phyloP scores from a whole-genome alignment of 1,140 invertebrate species.

The Apis dorsata region DNA sequence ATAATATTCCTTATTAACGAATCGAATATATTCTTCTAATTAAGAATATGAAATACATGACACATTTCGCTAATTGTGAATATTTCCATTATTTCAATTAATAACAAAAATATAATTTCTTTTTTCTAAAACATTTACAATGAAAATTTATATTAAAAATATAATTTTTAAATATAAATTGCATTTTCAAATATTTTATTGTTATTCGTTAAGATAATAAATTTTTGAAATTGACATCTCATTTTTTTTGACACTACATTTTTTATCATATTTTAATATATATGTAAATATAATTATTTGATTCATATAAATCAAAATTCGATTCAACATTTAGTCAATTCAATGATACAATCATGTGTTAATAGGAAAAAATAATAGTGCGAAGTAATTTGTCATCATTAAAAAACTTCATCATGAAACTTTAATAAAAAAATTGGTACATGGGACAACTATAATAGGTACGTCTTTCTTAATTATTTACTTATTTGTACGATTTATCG shows the following conservation, averaged over 20 bases:
- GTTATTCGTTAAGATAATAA: neutral
- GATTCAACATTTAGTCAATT: neutral
- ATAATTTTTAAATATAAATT: too few relatives aligned
- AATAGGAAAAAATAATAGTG: neutral
- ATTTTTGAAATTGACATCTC: neutral
- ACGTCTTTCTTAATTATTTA: neutral
- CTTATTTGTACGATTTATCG: too few relatives aligned
- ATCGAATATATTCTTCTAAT: too few relatives aligned
- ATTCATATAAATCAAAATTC: neutral
- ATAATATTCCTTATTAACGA: too few relatives aligned
- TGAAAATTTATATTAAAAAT: too few relatives aligned
- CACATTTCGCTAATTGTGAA: too few relatives aligned
- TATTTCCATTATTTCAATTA: too few relatives aligned
- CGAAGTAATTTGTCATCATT: neutral
- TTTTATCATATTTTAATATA: neutral
- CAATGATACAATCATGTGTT: neutral
- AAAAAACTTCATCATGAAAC: neutral
- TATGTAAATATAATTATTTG: neutral
- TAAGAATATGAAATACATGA: too few relatives aligned
- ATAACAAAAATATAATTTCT: too few relatives aligned
- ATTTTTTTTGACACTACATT: neutral
- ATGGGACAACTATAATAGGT: neutral
- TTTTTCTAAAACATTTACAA: too few relatives aligned
- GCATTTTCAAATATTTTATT: too few relatives aligned
- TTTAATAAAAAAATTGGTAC: neutral